Conservation (phyloP, 2,888 invertebrate species). For the Acleris emargana region DNA sequence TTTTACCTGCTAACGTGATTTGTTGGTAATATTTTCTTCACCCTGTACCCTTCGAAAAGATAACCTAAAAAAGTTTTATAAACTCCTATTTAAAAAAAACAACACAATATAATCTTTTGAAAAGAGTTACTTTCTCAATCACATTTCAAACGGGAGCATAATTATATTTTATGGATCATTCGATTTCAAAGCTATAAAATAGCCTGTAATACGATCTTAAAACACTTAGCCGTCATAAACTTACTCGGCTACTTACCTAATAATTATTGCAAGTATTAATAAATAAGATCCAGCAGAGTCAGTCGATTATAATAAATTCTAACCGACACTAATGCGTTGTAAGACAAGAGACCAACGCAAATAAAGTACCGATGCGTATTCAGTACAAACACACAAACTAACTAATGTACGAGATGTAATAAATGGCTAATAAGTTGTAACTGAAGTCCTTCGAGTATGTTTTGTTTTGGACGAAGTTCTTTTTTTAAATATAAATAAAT, state of each 20-base stretch:
- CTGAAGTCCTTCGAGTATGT: too few relatives aligned
- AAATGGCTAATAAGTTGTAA: too few relatives aligned
- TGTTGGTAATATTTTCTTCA: slow-evolving; percentile 61
- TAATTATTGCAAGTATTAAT: slow-evolving; percentile 15
- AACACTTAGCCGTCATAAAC: neutral
- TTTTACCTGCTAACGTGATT: slow-evolving; percentile 72
- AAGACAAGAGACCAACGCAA: slow-evolving; percentile 51
- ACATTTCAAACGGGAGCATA: too few relatives aligned
- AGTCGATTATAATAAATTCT: slow-evolving; percentile 38
- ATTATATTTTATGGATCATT: too few relatives aligned
- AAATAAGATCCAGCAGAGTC: neutral
- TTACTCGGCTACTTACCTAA: neutral
- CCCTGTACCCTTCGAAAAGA: slow-evolving; percentile 21
- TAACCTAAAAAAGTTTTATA: slow-evolving; percentile 4
- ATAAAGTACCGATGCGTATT: slow-evolving; percentile 69
- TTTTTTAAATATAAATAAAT: too few relatives aligned
- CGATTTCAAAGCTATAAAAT: neutral
- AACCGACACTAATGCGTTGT: slow-evolving; percentile 56
- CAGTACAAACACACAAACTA: slow-evolving; percentile 58
- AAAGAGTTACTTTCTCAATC: too few relatives aligned
- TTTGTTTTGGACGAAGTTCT: too few relatives aligned
- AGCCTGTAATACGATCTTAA: neutral
- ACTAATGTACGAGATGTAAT: slow-evolving; percentile 54
- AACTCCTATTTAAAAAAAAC: neutral
- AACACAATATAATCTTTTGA: too few relatives aligned